These are phyloP conservation scores for Lineus longissimus DNA, from an alignment of 1,140 invertebrate genomes.

Conservation along the genomic window DNA sequence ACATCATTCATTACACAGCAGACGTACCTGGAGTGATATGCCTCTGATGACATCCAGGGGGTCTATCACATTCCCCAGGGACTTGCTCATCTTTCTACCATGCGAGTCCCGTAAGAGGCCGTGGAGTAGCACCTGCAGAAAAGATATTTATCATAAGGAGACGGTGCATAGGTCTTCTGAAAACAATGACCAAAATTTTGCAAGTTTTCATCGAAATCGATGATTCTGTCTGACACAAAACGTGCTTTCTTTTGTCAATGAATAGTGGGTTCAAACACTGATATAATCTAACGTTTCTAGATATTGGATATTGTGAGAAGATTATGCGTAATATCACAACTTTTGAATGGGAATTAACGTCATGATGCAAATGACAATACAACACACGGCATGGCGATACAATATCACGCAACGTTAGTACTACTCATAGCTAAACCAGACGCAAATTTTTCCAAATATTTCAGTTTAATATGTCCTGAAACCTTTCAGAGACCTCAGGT, in stretches of 20 bases:
- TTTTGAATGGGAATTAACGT: too few relatives aligned
- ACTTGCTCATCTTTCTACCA: conserved; percentile 55
- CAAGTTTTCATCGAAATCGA: neutral
- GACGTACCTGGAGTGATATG: conserved; percentile 72
- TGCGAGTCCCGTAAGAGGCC: conserved; percentile 50
- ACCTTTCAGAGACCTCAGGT: too few relatives aligned
- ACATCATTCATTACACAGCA: too few relatives aligned
- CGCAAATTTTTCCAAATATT: too few relatives aligned
- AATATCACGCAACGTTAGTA: too few relatives aligned
- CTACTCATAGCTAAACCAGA: too few relatives aligned
- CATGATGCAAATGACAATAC: too few relatives aligned
- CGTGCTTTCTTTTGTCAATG: conserved; percentile 26
- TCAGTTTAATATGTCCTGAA: too few relatives aligned
- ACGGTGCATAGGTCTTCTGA: neutral
- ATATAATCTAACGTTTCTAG: too few relatives aligned
- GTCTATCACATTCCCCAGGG: conserved; percentile 54
- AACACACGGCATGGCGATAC: too few relatives aligned
- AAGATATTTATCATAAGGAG: neutral
- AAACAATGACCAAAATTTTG: neutral
- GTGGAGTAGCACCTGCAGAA: conserved; percentile 41
- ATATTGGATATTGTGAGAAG: too few relatives aligned
- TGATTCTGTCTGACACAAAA: neutral
- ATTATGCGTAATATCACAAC: too few relatives aligned
- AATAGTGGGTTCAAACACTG: conserved; percentile 24
- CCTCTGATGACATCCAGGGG: conserved; percentile 49